Evolutionary conservation across 2,888 invertebrate species (phyloP), one percentile per base, ranked within the genome.

Genomic region (Drosophila setosimentum): DNA sequence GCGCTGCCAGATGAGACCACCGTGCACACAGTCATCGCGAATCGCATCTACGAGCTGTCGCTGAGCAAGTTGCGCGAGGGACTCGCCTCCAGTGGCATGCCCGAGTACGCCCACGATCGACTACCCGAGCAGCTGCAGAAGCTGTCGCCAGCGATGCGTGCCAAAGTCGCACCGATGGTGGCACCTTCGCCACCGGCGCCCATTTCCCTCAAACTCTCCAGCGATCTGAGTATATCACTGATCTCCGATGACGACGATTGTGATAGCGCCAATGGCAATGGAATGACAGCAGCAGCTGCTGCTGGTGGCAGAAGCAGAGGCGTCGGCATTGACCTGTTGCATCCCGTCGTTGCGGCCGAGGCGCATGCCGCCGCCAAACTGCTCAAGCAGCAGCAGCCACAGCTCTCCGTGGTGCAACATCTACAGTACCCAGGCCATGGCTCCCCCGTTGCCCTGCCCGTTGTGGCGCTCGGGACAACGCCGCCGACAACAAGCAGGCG

Each of bases 21-120:
- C 6, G 92, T 92, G 10, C 93, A 92, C 37, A 92, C 92, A n/a
- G 92, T 92, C 7, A 92, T 92, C 16, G 92, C 93, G 1, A 92
- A 92, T 72, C 91, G 92, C 64, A 91, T 92, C 40, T 92, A 92
- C 51, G 93, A 92, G 63, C 79, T 92, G 8, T 93, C 92, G 18
- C 78, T 92, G 0, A 90, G 91, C n/a, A 92, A 92, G 59, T 71
- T 92, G 16, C 92, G 92, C 33, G 93, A 92, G 61, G 93, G 93
- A 27, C 84, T 92, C 13, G 92, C 92, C 49, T 90, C 92, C 8
- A 91, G 92, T 59, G 92, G 92, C 6, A 83, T 91, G 29, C 83
- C 92, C 0, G 92, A 92, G 55, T 92, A 92, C 42, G 76, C 87
- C 5, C 76, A 89, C 33, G 88, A 85, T 5, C 10, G 84, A 27